Base-by-base conservation (phyloP, 2,888 invertebrate species). In the Acholoe squamosa region DNA sequence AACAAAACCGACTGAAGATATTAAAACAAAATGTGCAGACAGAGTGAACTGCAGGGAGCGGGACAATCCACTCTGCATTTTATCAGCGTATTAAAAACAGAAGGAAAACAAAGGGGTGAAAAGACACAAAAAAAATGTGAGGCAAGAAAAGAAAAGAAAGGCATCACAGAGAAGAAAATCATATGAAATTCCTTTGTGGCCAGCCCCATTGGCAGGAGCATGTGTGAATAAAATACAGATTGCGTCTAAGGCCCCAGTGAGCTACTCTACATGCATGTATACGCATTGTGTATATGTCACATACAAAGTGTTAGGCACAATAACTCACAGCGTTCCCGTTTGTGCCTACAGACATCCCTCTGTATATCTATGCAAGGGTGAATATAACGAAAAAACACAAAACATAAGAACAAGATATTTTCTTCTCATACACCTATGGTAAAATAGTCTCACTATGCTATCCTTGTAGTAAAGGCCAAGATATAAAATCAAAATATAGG, bases 291-390 rank as follows among this genome's bases (percentile, higher is more conserved):
- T 25, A 14, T 28, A 28, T 28, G 28, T 28, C 14, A 28, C 28
- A 71, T 16, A 71, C 14, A 14, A 28, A 7, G 25, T 71, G 1
- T n/a, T 71, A 71, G 71, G 71, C 71, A 71, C 71, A 71, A 28
- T 43, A 80, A 86, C 86, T 86, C 86, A 86, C 86, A 25, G 52
- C 86, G 56, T 54, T 86, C 25, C 86, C 86, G 86, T 86, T 86
- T 86, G 52, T 52, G 86, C 56, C 86, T 54, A 86, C 52, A 86
- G 86, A 56, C 54, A 56, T 52, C 56, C 86, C 86, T 86, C 56
- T 86, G 86, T 54, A 86, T 25, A 86, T 86, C 86, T 86, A 86
- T 54, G 52, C 86, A 1, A 28, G 25, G 86, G 52, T 56, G 56
- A 56, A 43, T 43, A 43, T 43, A 43, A 86, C 54, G 86, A 54